Conservation (phyloP, 1,140 invertebrate species). For the Drosophila repletoides region DNA sequence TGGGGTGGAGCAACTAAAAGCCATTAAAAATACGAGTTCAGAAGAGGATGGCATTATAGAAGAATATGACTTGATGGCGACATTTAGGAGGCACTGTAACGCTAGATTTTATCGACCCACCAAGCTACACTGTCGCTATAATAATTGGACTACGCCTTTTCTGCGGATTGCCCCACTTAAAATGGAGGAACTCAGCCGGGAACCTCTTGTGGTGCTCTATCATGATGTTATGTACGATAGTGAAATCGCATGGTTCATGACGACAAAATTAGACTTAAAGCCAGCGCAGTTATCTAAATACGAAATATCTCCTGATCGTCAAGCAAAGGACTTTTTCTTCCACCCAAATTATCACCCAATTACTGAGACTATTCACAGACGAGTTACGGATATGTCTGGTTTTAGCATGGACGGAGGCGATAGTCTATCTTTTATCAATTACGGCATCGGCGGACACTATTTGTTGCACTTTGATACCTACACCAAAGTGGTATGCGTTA, state of each 20-base stretch:
- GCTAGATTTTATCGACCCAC: not conserved
- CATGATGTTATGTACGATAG: constrained; percentile 93
- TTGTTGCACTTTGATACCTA: constrained; percentile 87
- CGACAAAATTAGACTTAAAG: constrained; percentile 92
- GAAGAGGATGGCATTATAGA: not conserved
- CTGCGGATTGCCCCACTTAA: constrained; percentile 93
- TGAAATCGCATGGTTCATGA: constrained; percentile 93
- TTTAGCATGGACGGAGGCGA: constrained; percentile 83
- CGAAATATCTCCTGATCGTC: constrained; percentile 95
- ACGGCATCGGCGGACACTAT: constrained; percentile 87
- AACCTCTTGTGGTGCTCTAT: constrained; percentile 94
- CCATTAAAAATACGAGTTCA: no score
- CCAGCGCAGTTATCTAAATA: constrained; percentile 86
- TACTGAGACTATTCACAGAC: constrained; percentile 87
- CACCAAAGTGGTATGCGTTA: not conserved
- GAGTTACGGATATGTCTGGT: constrained; percentile 88
- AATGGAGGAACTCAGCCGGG: constrained; percentile 92
- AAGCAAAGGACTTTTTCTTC: constrained; percentile 89
- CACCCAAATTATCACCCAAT: constrained; percentile 88
- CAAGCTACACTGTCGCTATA: constrained; percentile 90
- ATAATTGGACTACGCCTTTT: constrained; percentile 87
- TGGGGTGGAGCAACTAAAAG: not conserved
- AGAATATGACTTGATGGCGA: not conserved
- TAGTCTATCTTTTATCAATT: constrained; percentile 85
- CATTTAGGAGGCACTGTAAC: not conserved